A percentile compares a stretch with the other conserved stretches of the same genome.
Conservation (phyloP, 2,113 vertebrate species). For the Syngnathus typhle region DNA sequence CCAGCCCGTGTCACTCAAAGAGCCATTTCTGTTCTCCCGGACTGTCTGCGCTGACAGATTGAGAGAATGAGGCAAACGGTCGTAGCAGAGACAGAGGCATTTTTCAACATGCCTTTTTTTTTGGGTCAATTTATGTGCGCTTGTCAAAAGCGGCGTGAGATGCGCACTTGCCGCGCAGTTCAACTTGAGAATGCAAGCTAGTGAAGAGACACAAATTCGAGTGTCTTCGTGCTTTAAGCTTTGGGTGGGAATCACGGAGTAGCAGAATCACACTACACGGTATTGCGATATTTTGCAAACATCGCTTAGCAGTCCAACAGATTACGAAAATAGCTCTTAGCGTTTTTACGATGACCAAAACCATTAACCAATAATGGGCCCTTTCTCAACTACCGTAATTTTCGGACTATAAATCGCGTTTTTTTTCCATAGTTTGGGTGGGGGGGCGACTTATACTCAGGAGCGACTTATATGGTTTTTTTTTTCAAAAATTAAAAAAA, state of each 20-base stretch:
- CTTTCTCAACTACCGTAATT: no score
- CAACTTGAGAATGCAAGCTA: conserved; percentile 14
- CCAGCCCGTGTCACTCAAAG: conserved; percentile 68
- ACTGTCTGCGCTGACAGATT: conserved; percentile 54
- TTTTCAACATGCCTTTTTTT: conserved; percentile 44
- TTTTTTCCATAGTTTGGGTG: no score
- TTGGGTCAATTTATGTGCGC: conserved; percentile 49
- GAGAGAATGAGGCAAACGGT: conserved; percentile 32
- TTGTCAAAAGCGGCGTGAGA: conserved; percentile 50
- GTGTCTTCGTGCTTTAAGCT: not conserved
- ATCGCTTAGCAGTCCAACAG: no score
- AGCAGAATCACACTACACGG: not conserved
- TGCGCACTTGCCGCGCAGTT: conserved; percentile 35
- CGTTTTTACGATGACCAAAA: no score
- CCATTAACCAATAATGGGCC: no score
- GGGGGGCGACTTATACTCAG: no score
- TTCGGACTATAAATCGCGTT: no score
- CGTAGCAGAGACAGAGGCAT: conserved; percentile 34
- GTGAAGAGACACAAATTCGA: conserved; percentile 11
- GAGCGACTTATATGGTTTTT: no score
- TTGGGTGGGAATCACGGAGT: not conserved
- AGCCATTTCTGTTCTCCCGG: conserved; percentile 65
- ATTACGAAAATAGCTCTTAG: no score
- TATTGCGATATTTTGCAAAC: not conserved
- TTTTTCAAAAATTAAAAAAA: no score